phyloP scores from a whole-genome alignment of 2,888 invertebrate genomes.

The Noctuana brunneofusca region DNA sequence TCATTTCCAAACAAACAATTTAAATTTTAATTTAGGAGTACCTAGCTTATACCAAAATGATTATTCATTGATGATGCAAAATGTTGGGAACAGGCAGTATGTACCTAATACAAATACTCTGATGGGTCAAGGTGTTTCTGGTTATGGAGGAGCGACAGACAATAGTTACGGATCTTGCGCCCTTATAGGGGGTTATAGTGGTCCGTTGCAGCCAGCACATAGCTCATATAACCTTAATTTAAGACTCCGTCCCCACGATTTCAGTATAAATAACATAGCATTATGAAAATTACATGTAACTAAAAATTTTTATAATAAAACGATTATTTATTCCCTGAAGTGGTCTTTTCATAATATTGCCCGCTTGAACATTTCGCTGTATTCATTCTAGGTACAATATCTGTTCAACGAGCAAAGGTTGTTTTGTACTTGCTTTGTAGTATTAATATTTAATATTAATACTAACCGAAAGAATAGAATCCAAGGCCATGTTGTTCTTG shows the following conservation, averaged over 20 bases:
- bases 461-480: too few species aligned
- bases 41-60: slow-evolving; percentile 77
- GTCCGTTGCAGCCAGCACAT: slow-evolving; percentile 65
- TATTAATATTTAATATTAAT: too few species aligned
- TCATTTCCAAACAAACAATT: slow-evolving; percentile 70
- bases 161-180: slow-evolving; percentile 71
- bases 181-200: slow-evolving; percentile 69
- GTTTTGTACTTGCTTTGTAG: too few species aligned
- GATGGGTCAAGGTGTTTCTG: slow-evolving; percentile 65
- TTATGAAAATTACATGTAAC: slow-evolving; percentile 50
- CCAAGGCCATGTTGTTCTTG: too few species aligned
- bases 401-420: too few species aligned
- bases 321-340: background rate
- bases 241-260: slow-evolving; percentile 84
- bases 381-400: too few species aligned
- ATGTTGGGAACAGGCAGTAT: slow-evolving; percentile 69
- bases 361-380: background rate
- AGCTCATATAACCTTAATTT: slow-evolving; percentile 78
- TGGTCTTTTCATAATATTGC: background rate
- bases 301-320: slow-evolving; percentile 18
- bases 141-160: slow-evolving; percentile 59
- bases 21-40: slow-evolving; percentile 72
- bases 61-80: slow-evolving; percentile 76
- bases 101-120: slow-evolving; percentile 65
- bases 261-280: slow-evolving; percentile 75